A percentile compares a stretch with the other conserved stretches of the same genome.
Evolutionary conservation across 2,797 vertebrate species (phyloP).

Genomic region (Catharus ustulatus): DNA sequence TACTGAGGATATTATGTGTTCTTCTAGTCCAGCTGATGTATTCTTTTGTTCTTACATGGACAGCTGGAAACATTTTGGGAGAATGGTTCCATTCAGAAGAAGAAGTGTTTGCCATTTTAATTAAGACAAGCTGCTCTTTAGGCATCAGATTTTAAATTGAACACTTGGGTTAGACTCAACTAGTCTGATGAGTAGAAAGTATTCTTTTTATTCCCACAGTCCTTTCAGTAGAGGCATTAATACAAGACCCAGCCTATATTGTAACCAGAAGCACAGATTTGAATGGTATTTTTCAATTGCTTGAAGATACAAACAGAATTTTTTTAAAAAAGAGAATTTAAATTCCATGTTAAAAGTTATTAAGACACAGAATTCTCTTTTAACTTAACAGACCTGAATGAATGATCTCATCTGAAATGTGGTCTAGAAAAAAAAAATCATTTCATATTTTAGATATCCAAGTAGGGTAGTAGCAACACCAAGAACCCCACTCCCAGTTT

Average conservation of each 20-base stretch:
- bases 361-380: background rate
- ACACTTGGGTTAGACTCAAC: constrained; percentile 29
- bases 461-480: background rate
- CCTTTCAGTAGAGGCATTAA: background rate
- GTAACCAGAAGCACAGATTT: constrained; percentile 6
- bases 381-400: background rate
- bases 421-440: background rate
- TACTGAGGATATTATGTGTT: background rate
- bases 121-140: constrained; percentile 58
- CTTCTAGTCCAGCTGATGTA: constrained; percentile 24
- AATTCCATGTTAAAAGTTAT: background rate
- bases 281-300: background rate
- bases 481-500: background rate
- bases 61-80: constrained; percentile 54
- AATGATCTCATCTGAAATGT: background rate
- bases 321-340: background rate
- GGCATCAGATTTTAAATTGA: constrained; percentile 38
- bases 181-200: constrained; percentile 6
- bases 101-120: constrained; percentile 53
- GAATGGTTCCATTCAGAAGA: constrained; percentile 40
- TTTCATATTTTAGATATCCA: background rate
- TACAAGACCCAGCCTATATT: background rate
- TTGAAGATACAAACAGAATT: background rate
- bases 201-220: background rate
- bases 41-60: constrained; percentile 13